Base-by-base conservation (phyloP, 2,797 vertebrate species). In the Neosalanx taihuensis region DNA sequence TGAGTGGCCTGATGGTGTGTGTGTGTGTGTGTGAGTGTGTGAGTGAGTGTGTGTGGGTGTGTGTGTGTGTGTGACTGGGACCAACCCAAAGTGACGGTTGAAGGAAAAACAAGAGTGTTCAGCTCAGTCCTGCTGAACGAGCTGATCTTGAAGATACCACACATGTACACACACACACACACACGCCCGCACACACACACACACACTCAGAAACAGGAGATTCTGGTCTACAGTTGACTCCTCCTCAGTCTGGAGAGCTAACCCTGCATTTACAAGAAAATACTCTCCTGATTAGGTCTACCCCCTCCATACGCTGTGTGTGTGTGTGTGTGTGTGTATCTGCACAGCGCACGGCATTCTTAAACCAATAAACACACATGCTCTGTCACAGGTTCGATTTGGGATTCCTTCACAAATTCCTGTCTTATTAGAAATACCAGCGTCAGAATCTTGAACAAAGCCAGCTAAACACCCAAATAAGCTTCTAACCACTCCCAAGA, bases 401-500 rank as follows among this genome's bases (percentile, higher is more conserved):
- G 79, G 74, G 67, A 83, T 80, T 85, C 86, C 76, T 37, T 86
- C 67, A 79, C 72, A 84, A 86, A 67, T 89, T 80, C 75, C 83
- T 70, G 41, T 75, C 77, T 84, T 85, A 87, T 89, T 87, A 80
- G 70, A 85, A 83, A 90, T 85, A 83, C 84, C 83, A 80, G 10
- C 72, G 81, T 81, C 78, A 67, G 72, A 58, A 65, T 73, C 73
- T 31, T 15, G 13, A 10, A 76, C 13, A 83, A 86, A 89, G 76
- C 79, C 13, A 82, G 74, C 74, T 76, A 72, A 74, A 63, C 35
- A 64, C 3, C 41, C 13, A 26, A 33, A 64, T 18, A 63, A 61
- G 23, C 12, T 31, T 59, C 20, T 2, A 61, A 67, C 51, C 51
- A 15, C 35, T 62, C 59, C 10, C 33, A 26, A 15, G 41, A 46